These are phyloP conservation scores for Andrena cerasifolii DNA, from an alignment of 1,140 invertebrate species.

Conservation along the genomic window DNA sequence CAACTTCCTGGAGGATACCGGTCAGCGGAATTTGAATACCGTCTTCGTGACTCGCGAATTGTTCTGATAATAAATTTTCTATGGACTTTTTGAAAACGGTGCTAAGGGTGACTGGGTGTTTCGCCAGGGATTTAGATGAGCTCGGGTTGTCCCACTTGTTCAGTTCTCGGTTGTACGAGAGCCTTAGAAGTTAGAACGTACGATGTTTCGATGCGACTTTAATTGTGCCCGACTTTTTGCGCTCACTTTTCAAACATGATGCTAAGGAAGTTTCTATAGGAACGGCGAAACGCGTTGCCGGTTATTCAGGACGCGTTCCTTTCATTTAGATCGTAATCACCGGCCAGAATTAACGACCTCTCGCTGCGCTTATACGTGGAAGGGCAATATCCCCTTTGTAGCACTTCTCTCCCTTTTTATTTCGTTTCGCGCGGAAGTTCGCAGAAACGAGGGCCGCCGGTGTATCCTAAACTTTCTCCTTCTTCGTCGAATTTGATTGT, in stretches of 20 bases:
- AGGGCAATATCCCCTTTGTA: conserved; percentile 58
- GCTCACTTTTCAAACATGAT: background rate
- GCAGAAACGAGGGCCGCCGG: conserved; percentile 26
- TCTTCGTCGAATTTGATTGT: conserved; percentile 73
- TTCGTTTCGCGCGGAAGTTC: conserved; percentile 53
- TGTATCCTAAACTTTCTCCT: conserved; percentile 63
- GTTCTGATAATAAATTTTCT: too few relatives aligned
- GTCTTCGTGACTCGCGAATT: too few relatives aligned
- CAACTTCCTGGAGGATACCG: too few relatives aligned
- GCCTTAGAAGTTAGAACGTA: too few relatives aligned
- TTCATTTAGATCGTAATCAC: conserved; percentile 52
- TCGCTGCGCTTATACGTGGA: conserved; percentile 50
- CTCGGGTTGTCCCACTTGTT: too few relatives aligned
- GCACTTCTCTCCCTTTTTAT: conserved; percentile 50
- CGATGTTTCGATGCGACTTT: too few relatives aligned
- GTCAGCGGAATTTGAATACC: too few relatives aligned
- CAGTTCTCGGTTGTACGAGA: too few relatives aligned
- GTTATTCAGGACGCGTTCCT: conserved; percentile 42
- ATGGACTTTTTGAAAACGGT: too few relatives aligned
- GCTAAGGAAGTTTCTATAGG: background rate
- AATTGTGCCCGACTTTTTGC: too few relatives aligned
- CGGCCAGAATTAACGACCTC: conserved; percentile 55
- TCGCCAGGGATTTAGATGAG: too few relatives aligned
- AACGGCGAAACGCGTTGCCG: conserved; percentile 13
- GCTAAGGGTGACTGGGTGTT: too few relatives aligned